These are phyloP conservation scores for Holacanthella duospinosa DNA, from an alignment of 2,888 invertebrate genomes.

Conservation along the genomic window DNA sequence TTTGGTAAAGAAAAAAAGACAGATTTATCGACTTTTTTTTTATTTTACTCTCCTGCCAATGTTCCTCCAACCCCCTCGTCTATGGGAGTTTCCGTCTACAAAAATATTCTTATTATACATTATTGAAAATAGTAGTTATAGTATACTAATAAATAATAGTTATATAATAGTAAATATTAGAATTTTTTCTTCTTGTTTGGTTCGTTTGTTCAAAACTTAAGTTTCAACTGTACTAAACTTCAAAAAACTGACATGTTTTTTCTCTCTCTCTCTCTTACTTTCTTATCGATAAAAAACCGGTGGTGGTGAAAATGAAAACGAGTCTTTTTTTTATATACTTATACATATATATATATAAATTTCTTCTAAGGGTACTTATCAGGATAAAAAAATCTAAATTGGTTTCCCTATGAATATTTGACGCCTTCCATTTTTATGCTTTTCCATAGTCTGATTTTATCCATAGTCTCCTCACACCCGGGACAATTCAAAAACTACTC, in stretches of 20 bases:
- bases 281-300: background rate
- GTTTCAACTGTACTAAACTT: background rate
- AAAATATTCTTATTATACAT: too few species aligned
- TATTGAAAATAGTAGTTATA: background rate
- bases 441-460: background rate
- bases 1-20: constrained; percentile 6
- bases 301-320: constrained; percentile 4
- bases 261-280: background rate
- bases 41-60: background rate
- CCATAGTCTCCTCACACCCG: background rate
- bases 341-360: too few species aligned
- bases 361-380: too few species aligned
- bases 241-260: background rate
- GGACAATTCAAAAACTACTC: too few species aligned
- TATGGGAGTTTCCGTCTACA: background rate
- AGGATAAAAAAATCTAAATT: constrained; percentile 15
- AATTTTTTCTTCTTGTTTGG: background rate
- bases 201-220: background rate
- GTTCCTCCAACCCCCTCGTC: background rate
- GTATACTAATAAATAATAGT: too few species aligned
- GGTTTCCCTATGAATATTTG: constrained; percentile 19
- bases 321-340: constrained; percentile 6
- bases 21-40: constrained; percentile 16
- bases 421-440: constrained; percentile 11
- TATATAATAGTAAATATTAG: background rate